Evolutionary conservation across 1,140 invertebrate genomes (phyloP).

Genomic region (Hydropsyche tenuis): DNA sequence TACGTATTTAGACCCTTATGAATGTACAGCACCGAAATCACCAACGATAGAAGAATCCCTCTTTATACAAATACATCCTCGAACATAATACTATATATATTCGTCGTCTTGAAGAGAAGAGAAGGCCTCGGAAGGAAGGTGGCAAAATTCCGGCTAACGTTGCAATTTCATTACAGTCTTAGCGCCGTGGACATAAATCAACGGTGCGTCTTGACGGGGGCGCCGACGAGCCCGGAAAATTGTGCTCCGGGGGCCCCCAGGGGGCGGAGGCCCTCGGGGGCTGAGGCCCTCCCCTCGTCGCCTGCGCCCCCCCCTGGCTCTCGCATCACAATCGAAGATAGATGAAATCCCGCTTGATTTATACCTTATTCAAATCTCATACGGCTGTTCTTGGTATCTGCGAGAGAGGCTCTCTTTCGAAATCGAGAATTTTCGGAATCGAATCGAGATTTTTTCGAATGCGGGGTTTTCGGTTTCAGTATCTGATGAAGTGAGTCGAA

Average conservation of each 20-base stretch:
- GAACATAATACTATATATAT: too few relatives aligned
- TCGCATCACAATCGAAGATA: constrained; percentile 49
- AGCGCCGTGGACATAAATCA: constrained; percentile 66
- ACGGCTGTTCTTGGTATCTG: constrained; percentile 20
- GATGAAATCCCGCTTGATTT: constrained; percentile 51
- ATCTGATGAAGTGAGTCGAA: too few relatives aligned
- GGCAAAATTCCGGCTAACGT: constrained; percentile 52
- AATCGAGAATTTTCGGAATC: not conserved
- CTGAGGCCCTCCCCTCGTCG: constrained; percentile 3
- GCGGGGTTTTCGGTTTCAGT: too few relatives aligned
- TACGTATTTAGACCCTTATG: too few relatives aligned
- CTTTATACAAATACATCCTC: not conserved
- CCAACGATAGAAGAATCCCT: constrained; percentile 48
- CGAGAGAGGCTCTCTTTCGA: not conserved
- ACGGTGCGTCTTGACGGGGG: constrained; percentile 53
- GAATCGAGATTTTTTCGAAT: not conserved
- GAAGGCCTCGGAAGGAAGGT: constrained; percentile 47
- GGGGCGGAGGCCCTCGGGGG: not conserved
- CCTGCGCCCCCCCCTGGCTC: constrained; percentile 16
- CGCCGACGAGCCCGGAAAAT: constrained; percentile 26
- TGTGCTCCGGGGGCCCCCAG: constrained; percentile 37
- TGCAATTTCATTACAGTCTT: constrained; percentile 66
- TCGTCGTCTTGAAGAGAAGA: constrained; percentile 31
- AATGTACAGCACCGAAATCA: not conserved
- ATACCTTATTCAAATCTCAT: constrained; percentile 50